These are phyloP conservation scores for Ciconia nigra DNA, from an alignment of 2,797 vertebrate species.

Conservation along the genomic window DNA sequence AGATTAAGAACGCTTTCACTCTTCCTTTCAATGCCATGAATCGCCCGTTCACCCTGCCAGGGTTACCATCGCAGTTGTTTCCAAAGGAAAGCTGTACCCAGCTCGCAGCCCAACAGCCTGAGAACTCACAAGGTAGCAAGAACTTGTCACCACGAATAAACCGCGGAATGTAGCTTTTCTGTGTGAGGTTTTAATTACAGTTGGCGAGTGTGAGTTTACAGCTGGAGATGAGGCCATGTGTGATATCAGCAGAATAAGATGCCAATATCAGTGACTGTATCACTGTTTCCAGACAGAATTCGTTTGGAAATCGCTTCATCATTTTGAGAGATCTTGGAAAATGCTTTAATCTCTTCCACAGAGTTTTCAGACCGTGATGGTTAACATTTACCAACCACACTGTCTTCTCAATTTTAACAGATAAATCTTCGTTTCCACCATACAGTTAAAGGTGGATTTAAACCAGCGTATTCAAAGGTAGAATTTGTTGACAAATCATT, in stretches of 20 bases:
- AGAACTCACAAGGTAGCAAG: not conserved
- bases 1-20: not conserved
- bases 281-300: not conserved
- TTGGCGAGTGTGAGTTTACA: not conserved
- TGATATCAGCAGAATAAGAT: not conserved
- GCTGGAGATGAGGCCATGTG: not conserved
- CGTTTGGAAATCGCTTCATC: not conserved
- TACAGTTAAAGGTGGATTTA: not conserved
- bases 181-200: not conserved
- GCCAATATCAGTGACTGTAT: not conserved
- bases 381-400: not conserved
- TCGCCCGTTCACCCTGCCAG: rapidly evolving
- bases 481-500: not conserved
- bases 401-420: not conserved
- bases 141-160: not conserved
- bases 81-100: not conserved
- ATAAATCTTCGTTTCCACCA: not conserved
- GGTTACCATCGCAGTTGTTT: not conserved
- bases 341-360: not conserved
- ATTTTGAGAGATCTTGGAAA: not conserved
- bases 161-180: not conserved
- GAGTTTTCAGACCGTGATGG: not conserved
- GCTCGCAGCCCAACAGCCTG: not conserved
- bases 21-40: not conserved
- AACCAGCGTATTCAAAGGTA: not conserved